These are phyloP conservation scores for Polia nebulosa DNA, from an alignment of 2,888 invertebrate genomes.

Conservation along the genomic window DNA sequence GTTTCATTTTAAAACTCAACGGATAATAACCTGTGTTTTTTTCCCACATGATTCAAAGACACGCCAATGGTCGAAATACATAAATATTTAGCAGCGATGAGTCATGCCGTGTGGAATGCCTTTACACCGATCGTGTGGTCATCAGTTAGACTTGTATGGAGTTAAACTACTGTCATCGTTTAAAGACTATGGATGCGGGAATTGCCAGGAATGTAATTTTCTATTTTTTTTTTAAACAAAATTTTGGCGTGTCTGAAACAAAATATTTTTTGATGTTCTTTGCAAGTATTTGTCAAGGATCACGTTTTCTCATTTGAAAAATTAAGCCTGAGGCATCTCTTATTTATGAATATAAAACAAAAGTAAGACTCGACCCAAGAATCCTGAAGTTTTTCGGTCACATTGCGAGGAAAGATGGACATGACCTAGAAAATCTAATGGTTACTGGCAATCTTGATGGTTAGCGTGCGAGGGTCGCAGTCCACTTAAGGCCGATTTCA, in stretches of 20 bases:
- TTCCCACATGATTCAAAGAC: constrained; percentile 20
- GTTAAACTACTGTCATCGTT: background rate
- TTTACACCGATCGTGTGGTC: constrained; percentile 22
- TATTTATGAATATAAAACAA: background rate
- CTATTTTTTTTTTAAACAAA: no score
- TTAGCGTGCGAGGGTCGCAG: no score
- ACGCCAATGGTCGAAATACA: constrained; percentile 57
- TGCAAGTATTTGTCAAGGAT: no score
- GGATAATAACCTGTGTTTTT: constrained; percentile 31
- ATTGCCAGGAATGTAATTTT: background rate
- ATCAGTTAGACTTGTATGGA: constrained; percentile 9
- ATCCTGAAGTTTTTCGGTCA: no score
- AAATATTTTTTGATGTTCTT: background rate
- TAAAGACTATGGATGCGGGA: background rate
- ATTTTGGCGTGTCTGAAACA: no score
- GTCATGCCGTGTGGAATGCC: constrained; percentile 50
- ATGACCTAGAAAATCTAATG: no score
- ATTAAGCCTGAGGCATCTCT: background rate
- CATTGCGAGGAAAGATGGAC: no score
- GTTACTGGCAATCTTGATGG: no score
- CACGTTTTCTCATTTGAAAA: background rate
- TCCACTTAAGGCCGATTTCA: no score
- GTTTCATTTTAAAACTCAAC: constrained; percentile 42
- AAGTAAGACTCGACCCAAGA: background rate
- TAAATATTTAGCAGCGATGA: constrained; percentile 49